Evolutionary conservation across 2,888 invertebrate genomes (phyloP), one percentile per base, ranked within the genome.

Genomic region (Gandaritis pyraliata): DNA sequence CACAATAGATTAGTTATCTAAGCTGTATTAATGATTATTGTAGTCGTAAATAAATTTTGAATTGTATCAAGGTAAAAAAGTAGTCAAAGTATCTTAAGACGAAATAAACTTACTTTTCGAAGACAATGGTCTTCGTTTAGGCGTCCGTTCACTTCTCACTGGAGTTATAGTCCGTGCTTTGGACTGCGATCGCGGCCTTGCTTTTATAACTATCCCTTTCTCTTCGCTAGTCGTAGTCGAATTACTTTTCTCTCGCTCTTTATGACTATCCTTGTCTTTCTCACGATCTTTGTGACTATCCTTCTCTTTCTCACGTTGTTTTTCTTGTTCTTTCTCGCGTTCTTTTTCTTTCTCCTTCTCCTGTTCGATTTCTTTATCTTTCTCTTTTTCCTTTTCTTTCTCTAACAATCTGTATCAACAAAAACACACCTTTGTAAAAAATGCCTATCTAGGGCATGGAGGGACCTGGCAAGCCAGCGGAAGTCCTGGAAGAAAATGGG

Each of bases 171-270:
- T 81, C 2, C 91, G 86, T 0, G 82, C 86, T 58, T 90, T 90
- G 1, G 91, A 90, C 61, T 85, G 86, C 1, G 90, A 89, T 0
- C 90, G 84, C 4, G 86, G 81, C 58, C 90, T 83, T 1, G 87
- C 81, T 61, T 89, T 90, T 1, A 82, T 51, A 0, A 78, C 76
- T 0, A 77, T 72, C 0, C 68, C 70, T 64, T 88, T 89, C 57
- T 91, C 91, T 61, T 90, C 90, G 38, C 81, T 86, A 0, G 86
- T 83, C 6, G 81, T 80, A 0, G 77, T 73, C 2, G 81, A 77
- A 13, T 80, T 69, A 49, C 77, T 80, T 58, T 81, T 83, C 30
- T 78, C 81, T 61, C 80, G 81, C 62, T 81, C 87, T 60, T 79
- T 82, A 5, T 77, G 76, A 72, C 68, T 82, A 60, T 64, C 78